Percentiles rank a stretch among this genome's conserved stretches.
These are phyloP conservation scores for Daphoenositta chrysoptera DNA, from an alignment of 2,113 vertebrate genomes.

Conservation along the genomic window DNA sequence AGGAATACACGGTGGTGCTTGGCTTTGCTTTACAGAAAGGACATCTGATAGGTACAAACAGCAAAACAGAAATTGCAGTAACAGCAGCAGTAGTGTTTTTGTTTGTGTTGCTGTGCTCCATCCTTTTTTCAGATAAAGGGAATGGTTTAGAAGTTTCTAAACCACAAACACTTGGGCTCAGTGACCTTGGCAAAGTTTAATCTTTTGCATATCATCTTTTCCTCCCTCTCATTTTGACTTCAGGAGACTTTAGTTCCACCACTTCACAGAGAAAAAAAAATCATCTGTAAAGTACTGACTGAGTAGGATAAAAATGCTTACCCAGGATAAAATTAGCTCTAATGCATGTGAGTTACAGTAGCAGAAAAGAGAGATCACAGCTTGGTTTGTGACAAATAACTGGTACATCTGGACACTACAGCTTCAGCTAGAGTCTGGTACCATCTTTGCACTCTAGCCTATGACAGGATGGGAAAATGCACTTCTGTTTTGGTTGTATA, in stretches of 20 bases:
- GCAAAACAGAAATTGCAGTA: background rate
- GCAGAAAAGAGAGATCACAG: background rate
- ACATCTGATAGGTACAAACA: background rate
- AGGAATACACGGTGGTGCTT: background rate
- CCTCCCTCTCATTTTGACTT: background rate
- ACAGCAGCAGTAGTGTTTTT: background rate
- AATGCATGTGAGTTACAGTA: background rate
- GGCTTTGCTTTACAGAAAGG: background rate
- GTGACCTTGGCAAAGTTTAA: background rate
- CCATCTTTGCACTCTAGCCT: background rate
- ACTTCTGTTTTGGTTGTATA: background rate
- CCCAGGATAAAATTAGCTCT: background rate
- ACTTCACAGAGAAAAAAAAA: background rate
- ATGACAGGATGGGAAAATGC: background rate
- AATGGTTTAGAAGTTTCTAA: background rate
- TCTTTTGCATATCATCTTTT: background rate
- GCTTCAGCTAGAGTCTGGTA: background rate
- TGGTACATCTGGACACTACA: background rate
- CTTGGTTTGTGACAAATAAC: background rate
- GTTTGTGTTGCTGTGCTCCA: background rate
- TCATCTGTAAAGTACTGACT: background rate
- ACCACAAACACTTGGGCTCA: background rate
- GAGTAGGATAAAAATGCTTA: background rate
- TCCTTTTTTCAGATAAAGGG: background rate
- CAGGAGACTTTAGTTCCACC: background rate